Conservation (phyloP, 2,113 vertebrate genomes). For the Rhinoderma darwinii region DNA sequence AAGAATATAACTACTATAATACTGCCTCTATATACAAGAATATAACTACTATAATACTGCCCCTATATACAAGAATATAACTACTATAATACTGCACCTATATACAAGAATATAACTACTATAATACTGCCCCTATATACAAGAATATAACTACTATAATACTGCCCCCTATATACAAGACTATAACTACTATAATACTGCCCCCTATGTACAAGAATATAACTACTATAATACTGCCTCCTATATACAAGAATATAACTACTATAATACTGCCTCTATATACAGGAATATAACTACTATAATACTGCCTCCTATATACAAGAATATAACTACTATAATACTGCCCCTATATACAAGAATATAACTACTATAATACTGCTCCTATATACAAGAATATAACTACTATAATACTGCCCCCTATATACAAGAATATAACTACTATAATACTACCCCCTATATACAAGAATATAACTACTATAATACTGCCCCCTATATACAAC, state of each 20-base stretch:
- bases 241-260: too few species aligned
- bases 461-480: background rate
- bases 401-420: too few species aligned
- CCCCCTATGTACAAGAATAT: background rate
- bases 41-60: background rate
- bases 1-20: background rate
- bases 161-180: background rate
- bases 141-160: too few species aligned
- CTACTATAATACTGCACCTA: background rate
- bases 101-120: background rate
- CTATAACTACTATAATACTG: background rate
- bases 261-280: background rate
- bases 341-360: background rate
- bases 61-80: background rate
- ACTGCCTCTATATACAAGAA: too few species aligned
- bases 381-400: background rate
- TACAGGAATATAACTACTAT: constrained; percentile 2
- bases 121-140: background rate
- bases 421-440: background rate
- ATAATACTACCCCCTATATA: background rate
- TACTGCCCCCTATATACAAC: background rate
- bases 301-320: constrained; percentile 1
- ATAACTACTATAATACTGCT: background rate
- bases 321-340: background rate
- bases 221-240: background rate